phyloP scores from a whole-genome alignment of 2,888 invertebrate genomes.

The Trilocha varians region DNA sequence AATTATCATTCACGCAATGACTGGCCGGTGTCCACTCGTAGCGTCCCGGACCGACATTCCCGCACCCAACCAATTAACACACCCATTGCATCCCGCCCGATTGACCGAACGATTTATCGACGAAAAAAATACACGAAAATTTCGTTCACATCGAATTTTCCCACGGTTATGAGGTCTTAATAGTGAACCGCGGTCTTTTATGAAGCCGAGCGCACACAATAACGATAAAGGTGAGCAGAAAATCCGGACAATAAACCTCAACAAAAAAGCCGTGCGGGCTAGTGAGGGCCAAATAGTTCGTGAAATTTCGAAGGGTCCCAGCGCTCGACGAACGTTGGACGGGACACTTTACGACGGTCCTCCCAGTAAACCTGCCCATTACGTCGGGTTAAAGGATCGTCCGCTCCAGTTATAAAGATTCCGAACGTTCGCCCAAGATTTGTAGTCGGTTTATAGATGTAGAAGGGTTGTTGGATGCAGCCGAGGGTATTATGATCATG shows the following conservation, averaged over 20 bases:
- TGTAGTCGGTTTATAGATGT: constrained; percentile 67
- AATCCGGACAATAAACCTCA: constrained; percentile 71
- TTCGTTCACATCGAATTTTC: constrained; percentile 41
- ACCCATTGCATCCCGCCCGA: constrained; percentile 57
- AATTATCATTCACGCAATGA: constrained; percentile 66
- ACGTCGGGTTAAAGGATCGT: constrained; percentile 71
- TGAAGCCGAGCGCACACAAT: constrained; percentile 70
- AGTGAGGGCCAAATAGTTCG: constrained; percentile 71
- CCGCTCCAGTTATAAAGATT: constrained; percentile 68
- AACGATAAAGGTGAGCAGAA: constrained; percentile 71
- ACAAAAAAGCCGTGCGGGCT: constrained; percentile 68
- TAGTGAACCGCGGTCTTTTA: constrained; percentile 62
- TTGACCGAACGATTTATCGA: constrained; percentile 57
- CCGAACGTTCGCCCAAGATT: constrained; percentile 64
- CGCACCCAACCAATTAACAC: constrained; percentile 62
- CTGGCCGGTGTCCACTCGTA: constrained; percentile 50
- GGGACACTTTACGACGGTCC: constrained; percentile 70
- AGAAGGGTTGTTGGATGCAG: constrained; percentile 66
- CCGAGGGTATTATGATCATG: constrained; percentile 65
- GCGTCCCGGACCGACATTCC: constrained; percentile 26
- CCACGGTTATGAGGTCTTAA: constrained; percentile 73
- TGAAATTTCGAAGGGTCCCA: constrained; percentile 66
- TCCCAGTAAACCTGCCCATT: constrained; percentile 69
- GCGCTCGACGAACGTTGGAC: constrained; percentile 28
- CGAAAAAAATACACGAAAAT: constrained; percentile 13